A percentile compares a stretch with the other conserved stretches of the same genome.
phyloP scores from a whole-genome alignment of 1,140 invertebrate species.

The Hormaphis cornu region DNA sequence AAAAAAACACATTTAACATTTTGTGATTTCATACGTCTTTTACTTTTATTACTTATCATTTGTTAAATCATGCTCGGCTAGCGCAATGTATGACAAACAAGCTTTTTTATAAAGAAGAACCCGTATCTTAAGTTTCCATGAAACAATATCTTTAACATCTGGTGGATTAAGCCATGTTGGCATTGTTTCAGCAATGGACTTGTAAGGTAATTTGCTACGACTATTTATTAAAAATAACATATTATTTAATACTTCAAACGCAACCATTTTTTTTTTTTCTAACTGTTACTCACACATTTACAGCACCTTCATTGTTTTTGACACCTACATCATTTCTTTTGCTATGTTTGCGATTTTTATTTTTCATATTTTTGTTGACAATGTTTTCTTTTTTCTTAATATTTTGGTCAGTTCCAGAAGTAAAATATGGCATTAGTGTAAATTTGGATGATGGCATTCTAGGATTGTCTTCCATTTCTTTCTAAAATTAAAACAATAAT shows the following conservation, averaged over 20 bases:
- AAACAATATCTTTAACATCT: conserved; percentile 53
- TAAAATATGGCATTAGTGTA: conserved; percentile 12
- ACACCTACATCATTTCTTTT: background rate
- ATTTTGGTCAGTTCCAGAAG: background rate
- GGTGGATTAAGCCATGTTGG: conserved; percentile 57
- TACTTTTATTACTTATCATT: conserved; percentile 46
- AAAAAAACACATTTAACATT: background rate
- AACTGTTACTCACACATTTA: background rate
- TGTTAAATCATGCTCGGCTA: conserved; percentile 61
- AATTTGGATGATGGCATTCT: background rate
- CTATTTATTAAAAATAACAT: background rate
- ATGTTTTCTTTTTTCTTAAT: conserved; percentile 37
- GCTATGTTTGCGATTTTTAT: conserved; percentile 23
- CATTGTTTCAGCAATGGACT: conserved; percentile 48
- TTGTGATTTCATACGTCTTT: background rate
- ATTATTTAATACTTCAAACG: background rate
- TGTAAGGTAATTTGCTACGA: conserved; percentile 45
- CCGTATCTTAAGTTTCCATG: conserved; percentile 72
- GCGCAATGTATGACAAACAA: conserved; percentile 63
- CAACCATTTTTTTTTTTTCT: background rate
- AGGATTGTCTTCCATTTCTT: background rate
- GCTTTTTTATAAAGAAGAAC: conserved; percentile 73
- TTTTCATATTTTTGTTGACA: background rate
- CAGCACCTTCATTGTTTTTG: background rate
- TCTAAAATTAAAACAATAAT: background rate